These are phyloP conservation scores for Psittacula cyanocephala DNA, from an alignment of 2,113 vertebrate species.

Conservation along the genomic window DNA sequence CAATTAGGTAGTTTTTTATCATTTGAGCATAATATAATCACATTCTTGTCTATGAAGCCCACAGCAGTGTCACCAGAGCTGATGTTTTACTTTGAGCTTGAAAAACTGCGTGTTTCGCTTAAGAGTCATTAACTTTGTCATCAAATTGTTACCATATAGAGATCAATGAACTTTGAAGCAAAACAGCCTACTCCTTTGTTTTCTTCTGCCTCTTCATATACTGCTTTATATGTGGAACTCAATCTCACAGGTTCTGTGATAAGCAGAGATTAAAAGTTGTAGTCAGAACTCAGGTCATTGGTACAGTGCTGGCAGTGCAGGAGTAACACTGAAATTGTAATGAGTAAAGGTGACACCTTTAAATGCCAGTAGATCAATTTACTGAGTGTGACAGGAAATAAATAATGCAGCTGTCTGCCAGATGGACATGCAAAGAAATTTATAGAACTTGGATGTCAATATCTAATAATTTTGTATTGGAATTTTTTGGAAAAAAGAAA, in stretches of 20 bases:
- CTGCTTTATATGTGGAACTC: not conserved
- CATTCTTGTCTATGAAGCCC: not conserved
- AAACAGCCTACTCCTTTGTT: not conserved
- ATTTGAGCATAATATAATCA: not conserved
- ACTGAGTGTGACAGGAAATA: slow-evolving; percentile 7
- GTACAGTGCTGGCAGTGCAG: not conserved
- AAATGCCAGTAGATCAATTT: slow-evolving; percentile 32
- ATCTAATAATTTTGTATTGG: not conserved
- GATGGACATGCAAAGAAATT: not conserved
- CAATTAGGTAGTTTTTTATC: not conserved
- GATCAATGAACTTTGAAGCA: not conserved
- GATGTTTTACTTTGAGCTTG: not conserved
- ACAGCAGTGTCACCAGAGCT: not conserved
- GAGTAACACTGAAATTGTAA: not conserved
- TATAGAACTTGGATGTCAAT: not conserved
- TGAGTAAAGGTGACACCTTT: slow-evolving; percentile 1
- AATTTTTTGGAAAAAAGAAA: not conserved
- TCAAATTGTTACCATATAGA: not conserved
- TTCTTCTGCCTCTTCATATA: not conserved
- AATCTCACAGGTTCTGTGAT: not conserved
- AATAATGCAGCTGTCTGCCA: slow-evolving; percentile 4
- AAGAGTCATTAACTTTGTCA: not conserved
- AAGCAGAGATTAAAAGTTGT: not conserved
- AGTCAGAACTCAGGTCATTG: not conserved
- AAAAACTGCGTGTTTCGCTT: not conserved